phyloP scores from a whole-genome alignment of 2,797 vertebrate genomes.

The Danio aesculapii region DNA sequence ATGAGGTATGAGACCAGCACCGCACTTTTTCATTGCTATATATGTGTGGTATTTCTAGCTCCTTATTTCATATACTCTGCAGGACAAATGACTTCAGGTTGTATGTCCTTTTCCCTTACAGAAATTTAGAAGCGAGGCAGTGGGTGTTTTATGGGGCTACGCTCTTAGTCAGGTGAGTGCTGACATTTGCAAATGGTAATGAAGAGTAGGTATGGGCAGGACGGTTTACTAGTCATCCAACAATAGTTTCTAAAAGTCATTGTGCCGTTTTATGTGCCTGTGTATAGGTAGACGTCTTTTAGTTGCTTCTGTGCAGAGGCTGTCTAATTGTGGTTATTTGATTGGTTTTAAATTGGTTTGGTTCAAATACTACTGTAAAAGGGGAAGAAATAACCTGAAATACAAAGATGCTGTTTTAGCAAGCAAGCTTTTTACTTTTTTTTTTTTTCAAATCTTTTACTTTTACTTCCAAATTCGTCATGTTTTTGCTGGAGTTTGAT shows the following conservation, averaged over 20 bases:
- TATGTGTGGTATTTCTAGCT: neutral
- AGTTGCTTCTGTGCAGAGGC: neutral
- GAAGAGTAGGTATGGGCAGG: neutral
- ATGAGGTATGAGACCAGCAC: slow-evolving; percentile 79
- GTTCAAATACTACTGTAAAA: too few relatives aligned
- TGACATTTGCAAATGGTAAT: neutral
- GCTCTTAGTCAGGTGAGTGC: slow-evolving; percentile 82
- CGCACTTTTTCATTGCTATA: neutral
- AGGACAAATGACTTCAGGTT: neutral
- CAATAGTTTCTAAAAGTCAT: neutral
- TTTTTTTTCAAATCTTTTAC: too few relatives aligned
- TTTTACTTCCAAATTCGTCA: too few relatives aligned
- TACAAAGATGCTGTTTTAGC: too few relatives aligned
- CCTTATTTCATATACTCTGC: neutral
- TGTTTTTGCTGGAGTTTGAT: too few relatives aligned
- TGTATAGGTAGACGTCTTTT: neutral
- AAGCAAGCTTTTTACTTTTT: too few relatives aligned
- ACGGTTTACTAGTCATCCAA: neutral
- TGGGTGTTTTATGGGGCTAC: slow-evolving; percentile 90
- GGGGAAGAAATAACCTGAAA: too few relatives aligned
- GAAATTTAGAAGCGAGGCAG: slow-evolving; percentile 89
- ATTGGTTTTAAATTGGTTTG: too few relatives aligned
- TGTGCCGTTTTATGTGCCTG: neutral
- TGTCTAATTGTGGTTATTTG: too few relatives aligned
- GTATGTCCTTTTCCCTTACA: slow-evolving; percentile 60